A percentile compares a stretch with the other conserved stretches of the same genome.
Conservation (phyloP, 2,113 vertebrate genomes). For the Ramphastos sulfuratus region DNA sequence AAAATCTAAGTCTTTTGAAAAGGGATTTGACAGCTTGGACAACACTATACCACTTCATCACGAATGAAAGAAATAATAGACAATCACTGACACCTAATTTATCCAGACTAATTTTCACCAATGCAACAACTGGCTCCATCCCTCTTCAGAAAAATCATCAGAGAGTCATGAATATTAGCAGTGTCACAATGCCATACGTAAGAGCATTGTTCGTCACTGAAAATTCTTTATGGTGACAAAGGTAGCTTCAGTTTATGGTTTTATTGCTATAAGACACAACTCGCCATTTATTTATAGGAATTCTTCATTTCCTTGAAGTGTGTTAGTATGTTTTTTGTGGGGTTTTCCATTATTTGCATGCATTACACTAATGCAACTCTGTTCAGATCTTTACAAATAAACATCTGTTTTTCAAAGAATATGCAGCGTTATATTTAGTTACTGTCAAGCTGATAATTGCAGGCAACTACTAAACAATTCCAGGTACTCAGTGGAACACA, state of each 20-base stretch:
- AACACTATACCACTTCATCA: neutral
- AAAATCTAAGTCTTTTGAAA: neutral
- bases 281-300: neutral
- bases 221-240: neutral
- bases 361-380: neutral
- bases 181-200: neutral
- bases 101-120: constrained; percentile 2
- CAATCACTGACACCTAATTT: neutral
- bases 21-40: neutral
- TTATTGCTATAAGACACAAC: neutral
- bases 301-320: neutral
- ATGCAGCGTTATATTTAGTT: neutral
- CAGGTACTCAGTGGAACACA: neutral
- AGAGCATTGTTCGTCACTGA: neutral
- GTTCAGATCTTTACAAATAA: neutral
- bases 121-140: neutral
- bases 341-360: neutral
- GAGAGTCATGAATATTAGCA: neutral
- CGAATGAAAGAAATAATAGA: neutral
- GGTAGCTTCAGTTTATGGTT: neutral
- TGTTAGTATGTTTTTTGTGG: neutral
- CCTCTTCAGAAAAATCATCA: neutral
- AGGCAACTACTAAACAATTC: neutral
- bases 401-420: neutral
- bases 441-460: neutral